A percentile compares a stretch with the other conserved stretches of the same genome.
Evolutionary conservation across 2,888 invertebrate species (phyloP).

Genomic region (Anorthoa munda): DNA sequence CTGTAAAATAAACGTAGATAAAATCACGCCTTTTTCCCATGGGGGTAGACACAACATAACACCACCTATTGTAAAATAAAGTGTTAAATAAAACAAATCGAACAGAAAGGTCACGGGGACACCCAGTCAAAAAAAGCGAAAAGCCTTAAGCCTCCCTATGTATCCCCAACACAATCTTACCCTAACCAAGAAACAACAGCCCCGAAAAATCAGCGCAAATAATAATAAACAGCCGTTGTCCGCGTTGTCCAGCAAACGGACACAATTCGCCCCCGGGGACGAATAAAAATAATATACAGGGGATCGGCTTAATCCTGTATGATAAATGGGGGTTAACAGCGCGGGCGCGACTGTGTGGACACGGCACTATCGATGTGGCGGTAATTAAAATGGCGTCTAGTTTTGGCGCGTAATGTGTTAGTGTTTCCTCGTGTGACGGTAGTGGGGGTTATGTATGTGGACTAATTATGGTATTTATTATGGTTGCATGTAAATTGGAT

Average conservation of each 20-base stretch:
- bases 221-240: slow-evolving; percentile 63
- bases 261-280: slow-evolving; percentile 80
- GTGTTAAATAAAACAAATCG: background rate
- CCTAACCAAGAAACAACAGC: slow-evolving; percentile 27
- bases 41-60: no score
- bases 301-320: slow-evolving; percentile 85
- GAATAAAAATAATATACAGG: slow-evolving; percentile 85
- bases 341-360: slow-evolving; percentile 61
- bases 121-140: background rate
- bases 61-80: no score
- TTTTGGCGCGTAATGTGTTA: slow-evolving; percentile 33
- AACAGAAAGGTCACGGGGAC: background rate
- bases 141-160: slow-evolving; percentile 7
- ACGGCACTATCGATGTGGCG: slow-evolving; percentile 55
- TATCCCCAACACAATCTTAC: slow-evolving; percentile 26
- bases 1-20: no score
- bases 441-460: background rate
- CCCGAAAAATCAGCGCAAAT: slow-evolving; percentile 59
- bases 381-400: slow-evolving; percentile 60
- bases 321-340: slow-evolving; percentile 79
- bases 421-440: slow-evolving; percentile 3
- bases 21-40: no score
- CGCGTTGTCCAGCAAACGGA: slow-evolving; percentile 72
- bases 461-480: slow-evolving; percentile 17
- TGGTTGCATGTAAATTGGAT: background rate